Evolutionary conservation across 2,797 vertebrate genomes (phyloP).

Genomic region (Sebastes vulpes): DNA sequence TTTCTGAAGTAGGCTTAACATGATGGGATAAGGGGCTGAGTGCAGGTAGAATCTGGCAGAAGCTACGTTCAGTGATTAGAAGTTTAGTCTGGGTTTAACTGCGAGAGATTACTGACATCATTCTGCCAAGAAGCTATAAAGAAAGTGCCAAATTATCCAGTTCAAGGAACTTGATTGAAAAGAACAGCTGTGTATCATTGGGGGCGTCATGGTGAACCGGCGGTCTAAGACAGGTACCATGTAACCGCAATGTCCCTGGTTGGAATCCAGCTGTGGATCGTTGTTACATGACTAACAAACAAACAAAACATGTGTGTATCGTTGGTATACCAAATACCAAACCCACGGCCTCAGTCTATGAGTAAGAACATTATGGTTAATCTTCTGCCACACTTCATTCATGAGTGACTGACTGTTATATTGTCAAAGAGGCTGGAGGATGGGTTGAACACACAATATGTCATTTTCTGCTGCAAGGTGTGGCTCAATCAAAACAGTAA

Average conservation of each 20-base stretch:
- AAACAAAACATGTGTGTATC: neutral
- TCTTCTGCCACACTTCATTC: neutral
- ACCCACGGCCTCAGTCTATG: neutral
- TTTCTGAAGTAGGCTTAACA: conserved; percentile 9
- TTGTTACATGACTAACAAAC: neutral
- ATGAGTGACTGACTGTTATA: neutral
- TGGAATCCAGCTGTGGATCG: neutral
- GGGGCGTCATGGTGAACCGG: neutral
- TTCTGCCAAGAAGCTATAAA: neutral
- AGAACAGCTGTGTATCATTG: neutral
- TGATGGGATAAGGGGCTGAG: conserved; percentile 1
- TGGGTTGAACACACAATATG: neutral
- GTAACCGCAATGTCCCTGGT: neutral
- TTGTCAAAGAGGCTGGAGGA: neutral
- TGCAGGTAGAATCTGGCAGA: neutral
- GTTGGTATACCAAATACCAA: neutral
- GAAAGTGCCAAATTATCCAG: neutral
- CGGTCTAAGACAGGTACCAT: neutral
- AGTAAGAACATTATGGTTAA: neutral
- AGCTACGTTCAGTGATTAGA: neutral
- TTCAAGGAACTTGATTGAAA: conserved; percentile 6
- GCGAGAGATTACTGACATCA: neutral
- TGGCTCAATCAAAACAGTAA: neutral
- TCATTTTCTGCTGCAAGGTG: neutral
- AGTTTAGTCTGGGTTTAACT: conserved; percentile 9